Evolutionary conservation across 2,797 vertebrate species (phyloP).

Genomic region (Hoplostethus atlanticus): DNA sequence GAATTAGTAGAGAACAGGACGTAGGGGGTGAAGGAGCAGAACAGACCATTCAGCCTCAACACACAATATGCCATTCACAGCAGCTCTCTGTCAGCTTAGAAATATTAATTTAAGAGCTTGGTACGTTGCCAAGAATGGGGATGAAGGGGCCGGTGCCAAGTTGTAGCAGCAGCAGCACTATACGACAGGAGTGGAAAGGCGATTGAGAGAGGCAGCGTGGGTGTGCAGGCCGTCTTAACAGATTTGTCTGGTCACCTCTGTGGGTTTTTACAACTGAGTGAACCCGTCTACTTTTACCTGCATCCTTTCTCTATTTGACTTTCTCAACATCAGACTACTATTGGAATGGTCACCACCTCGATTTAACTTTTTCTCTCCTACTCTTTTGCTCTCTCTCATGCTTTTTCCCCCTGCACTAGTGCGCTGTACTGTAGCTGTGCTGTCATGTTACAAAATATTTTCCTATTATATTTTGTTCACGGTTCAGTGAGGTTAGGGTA

Average conservation of each 20-base stretch:
- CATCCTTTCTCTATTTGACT: too few relatives aligned
- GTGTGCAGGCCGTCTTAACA: conserved; percentile 1
- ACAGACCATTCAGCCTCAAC: conserved; percentile 10
- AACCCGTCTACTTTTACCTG: too few relatives aligned
- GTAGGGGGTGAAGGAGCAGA: conserved; percentile 3
- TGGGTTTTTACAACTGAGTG: neutral
- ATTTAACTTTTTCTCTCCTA: too few relatives aligned
- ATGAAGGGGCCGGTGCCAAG: conserved; percentile 5
- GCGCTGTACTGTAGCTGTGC: too few relatives aligned
- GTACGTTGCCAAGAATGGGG: conserved; percentile 12
- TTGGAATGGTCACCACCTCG: too few relatives aligned
- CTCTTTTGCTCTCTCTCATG: too few relatives aligned
- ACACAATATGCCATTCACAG: conserved; percentile 21
- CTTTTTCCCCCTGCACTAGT: too few relatives aligned
- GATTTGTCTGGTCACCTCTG: neutral
- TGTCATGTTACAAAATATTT: too few relatives aligned
- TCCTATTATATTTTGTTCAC: too few relatives aligned
- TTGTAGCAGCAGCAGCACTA: conserved; percentile 3
- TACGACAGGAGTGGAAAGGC: neutral
- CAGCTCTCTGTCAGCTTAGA: conserved; percentile 22
- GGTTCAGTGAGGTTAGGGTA: too few relatives aligned
- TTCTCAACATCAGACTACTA: too few relatives aligned
- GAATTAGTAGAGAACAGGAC: neutral
- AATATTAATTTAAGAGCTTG: conserved; percentile 18
- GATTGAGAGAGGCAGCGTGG: neutral